These are phyloP conservation scores for Drymonia ruficornis DNA, from an alignment of 2,888 invertebrate genomes.

Conservation along the genomic window DNA sequence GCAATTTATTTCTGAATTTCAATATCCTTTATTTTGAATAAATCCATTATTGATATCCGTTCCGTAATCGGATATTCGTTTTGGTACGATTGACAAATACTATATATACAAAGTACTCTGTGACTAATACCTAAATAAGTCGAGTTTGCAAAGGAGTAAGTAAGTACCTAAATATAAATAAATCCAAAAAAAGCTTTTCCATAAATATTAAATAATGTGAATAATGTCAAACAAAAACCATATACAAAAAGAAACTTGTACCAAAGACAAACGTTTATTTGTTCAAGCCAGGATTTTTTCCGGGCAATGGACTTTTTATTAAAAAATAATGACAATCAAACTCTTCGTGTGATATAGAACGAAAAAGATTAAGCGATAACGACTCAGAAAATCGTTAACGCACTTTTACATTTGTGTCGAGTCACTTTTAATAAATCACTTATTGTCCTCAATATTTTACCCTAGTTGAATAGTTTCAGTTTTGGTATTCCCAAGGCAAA, in stretches of 20 bases:
- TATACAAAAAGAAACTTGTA: neutral
- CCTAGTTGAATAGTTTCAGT: no score
- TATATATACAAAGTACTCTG: no score
- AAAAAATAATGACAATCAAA: neutral
- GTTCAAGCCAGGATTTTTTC: neutral
- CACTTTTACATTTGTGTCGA: neutral
- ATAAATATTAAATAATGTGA: neutral
- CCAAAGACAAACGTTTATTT: neutral
- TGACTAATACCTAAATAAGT: no score
- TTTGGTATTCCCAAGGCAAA: no score
- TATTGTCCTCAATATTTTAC: neutral
- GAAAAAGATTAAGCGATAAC: neutral
- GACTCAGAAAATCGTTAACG: neutral
- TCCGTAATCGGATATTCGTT: no score
- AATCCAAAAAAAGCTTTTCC: neutral
- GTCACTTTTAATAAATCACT: neutral
- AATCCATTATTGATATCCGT: no score
- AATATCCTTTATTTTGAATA: no score
- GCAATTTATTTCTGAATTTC: no score
- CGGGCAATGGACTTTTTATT: neutral
- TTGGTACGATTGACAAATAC: no score
- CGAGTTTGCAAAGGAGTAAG: no score
- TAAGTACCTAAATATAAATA: neutral
- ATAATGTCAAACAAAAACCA: neutral
- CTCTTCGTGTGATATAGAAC: neutral